These are phyloP conservation scores for Pedionomus torquatus DNA, from an alignment of 2,113 vertebrate species.

Conservation along the genomic window DNA sequence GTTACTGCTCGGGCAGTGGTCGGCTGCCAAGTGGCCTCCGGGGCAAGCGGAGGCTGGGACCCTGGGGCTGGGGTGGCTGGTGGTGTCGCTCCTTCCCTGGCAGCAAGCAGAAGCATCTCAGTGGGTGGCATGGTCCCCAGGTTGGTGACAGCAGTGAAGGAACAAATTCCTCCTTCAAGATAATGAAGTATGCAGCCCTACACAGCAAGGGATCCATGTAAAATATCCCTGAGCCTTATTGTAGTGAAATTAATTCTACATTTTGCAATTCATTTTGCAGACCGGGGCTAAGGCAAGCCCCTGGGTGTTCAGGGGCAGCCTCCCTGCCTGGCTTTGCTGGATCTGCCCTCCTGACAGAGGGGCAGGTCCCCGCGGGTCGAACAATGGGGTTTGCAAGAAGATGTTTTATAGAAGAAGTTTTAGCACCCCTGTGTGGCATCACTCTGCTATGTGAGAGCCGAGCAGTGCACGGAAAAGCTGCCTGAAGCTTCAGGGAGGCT, in stretches of 20 bases:
- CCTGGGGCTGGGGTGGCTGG: neutral
- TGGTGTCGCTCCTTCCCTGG: neutral
- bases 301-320: neutral
- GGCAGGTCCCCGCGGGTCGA: neutral
- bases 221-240: neutral
- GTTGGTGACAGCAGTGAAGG: neutral
- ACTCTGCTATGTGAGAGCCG: conserved; percentile 67
- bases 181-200: neutral
- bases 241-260: neutral
- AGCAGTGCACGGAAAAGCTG: neutral
- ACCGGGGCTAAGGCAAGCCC: neutral
- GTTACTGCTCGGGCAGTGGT: neutral
- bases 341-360: neutral
- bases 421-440: conserved; percentile 88
- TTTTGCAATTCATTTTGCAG: neutral
- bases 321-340: neutral
- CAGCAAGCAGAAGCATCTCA: neutral
- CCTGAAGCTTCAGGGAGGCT: neutral
- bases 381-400: conserved; percentile 2
- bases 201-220: neutral
- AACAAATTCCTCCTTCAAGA: neutral
- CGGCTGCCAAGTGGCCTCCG: neutral
- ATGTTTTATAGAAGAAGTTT: conserved; percentile 79
- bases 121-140: neutral
- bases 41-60: neutral